Conservation (phyloP, 2,797 vertebrate genomes). For the Rhinatrema bivittatum region DNA sequence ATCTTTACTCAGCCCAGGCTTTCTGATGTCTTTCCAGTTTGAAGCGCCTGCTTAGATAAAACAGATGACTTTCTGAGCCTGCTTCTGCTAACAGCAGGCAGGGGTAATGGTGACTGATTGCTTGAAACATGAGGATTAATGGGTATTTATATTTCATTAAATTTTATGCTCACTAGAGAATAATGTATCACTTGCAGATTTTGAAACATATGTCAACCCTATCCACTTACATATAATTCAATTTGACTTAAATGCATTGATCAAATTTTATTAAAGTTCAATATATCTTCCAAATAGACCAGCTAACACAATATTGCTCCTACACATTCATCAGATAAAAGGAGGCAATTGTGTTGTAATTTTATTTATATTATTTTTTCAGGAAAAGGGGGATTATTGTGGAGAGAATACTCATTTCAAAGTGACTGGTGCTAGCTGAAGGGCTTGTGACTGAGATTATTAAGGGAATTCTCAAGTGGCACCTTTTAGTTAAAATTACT, state of each 20-base stretch:
- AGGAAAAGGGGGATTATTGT: slow-evolving; percentile 39
- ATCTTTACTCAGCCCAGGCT: slow-evolving; percentile 46
- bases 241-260: slow-evolving; percentile 91
- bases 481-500: slow-evolving; percentile 23
- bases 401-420: slow-evolving; percentile 42
- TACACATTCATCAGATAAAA: slow-evolving; percentile 64
- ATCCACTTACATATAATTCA: slow-evolving; percentile 91
- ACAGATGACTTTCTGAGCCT: slow-evolving; percentile 82
- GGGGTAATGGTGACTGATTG: slow-evolving; percentile 74
- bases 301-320: slow-evolving; percentile 58
- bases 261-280: slow-evolving; percentile 90
- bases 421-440: slow-evolving; percentile 46
- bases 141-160: slow-evolving; percentile 99
- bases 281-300: slow-evolving; percentile 77
- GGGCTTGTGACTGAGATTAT: slow-evolving; percentile 36
- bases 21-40: slow-evolving; percentile 74
- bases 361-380: slow-evolving; percentile 52
- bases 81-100: slow-evolving; percentile 75
- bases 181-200: slow-evolving; percentile 88
- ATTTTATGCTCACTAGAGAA: slow-evolving; percentile 84
- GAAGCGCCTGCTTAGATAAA: slow-evolving; percentile 78
- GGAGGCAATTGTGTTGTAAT: slow-evolving; percentile 54
- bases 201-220: slow-evolving; percentile 94
- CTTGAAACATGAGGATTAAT: slow-evolving; percentile 91
- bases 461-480: slow-evolving; percentile 41